Base-by-base conservation (phyloP, 1,140 invertebrate species). In the Trachelipus rathkii region DNA sequence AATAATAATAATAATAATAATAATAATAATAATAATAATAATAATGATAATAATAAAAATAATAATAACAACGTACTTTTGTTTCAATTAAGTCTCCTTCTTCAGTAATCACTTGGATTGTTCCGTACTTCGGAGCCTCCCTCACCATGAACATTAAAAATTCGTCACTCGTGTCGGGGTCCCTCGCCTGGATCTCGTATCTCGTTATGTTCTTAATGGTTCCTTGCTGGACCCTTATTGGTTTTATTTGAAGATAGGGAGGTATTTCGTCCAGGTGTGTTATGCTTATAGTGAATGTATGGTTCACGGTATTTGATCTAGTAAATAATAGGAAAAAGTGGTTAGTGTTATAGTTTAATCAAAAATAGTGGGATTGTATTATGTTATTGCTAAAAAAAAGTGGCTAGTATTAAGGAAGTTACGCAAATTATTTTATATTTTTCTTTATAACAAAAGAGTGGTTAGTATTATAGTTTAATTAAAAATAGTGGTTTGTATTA, bases 161-260 rank as follows among this genome's bases (percentile, higher is more conserved):
- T 67, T 86, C 85, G 33, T 81, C 66, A n/a, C 85, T 85, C 46
- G 84, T 82, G 79, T 87, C 86, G 23, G 81, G 76, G 77, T 87
- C 86, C 10, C 83, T 74, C 0, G 85, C 86, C 74, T 85, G 85
- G 43, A 87, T 77, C 69, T 86, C 85, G 4, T 85, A 83, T 13
- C 83, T 74, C 77, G 86, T 85, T 73, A 87, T 85, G 66, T 82
- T 83, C 60, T 86, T 81, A 44, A 84, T 83, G 66, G 82, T 84
- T 45, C 86, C 86, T 82, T 87, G 85, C 78, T 84, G 81, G 8
- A 85, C 85, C 44, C 84, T 83, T 73, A 87, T 85, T 72, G 85
- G 84, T 53, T 84, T 76, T 10, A 86, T 78, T 71, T 81, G 82
- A 0, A 86, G 83, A 72, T 84, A 81, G 11, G 86, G 86, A n/a